These are phyloP conservation scores for Myrmecophaga tridactyla DNA, from an alignment of 2,113 vertebrate genomes.

Conservation along the genomic window DNA sequence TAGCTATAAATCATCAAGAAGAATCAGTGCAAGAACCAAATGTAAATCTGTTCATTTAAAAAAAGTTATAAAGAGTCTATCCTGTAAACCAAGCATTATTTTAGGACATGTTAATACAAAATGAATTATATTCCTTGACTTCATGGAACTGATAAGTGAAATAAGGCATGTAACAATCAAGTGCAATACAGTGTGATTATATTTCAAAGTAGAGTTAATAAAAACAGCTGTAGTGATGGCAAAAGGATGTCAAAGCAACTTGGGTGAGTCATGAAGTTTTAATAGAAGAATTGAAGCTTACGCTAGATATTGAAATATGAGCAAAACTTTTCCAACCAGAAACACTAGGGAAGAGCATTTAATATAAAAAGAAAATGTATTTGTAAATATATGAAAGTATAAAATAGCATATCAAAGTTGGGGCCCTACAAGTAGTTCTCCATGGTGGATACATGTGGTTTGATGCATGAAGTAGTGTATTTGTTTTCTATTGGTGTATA, in stretches of 20 bases:
- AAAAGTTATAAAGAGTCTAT: not conserved
- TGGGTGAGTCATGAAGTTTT: not conserved
- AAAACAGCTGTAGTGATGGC: not conserved
- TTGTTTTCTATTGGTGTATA: not conserved
- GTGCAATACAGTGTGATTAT: not conserved
- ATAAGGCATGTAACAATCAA: not conserved
- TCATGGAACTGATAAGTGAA: conserved; percentile 12
- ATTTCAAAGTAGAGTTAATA: not conserved
- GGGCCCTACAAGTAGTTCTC: not conserved
- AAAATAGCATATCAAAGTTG: not conserved
- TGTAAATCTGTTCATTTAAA: conserved; percentile 24
- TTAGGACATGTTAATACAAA: not conserved
- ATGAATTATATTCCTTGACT: not conserved
- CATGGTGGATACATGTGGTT: not conserved
- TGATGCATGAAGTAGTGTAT: not conserved
- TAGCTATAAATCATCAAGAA: conserved; percentile 8
- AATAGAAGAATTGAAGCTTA: not conserved
- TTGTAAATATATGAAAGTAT: not conserved
- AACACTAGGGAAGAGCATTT: not conserved
- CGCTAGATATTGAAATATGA: not conserved
- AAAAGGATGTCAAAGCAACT: not conserved
- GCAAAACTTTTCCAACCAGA: not conserved
- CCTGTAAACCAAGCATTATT: not conserved
- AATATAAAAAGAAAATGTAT: not conserved
- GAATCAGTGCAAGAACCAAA: not conserved